Base-by-base conservation (phyloP, 2,797 vertebrate genomes). In the Anabas testudineus region DNA sequence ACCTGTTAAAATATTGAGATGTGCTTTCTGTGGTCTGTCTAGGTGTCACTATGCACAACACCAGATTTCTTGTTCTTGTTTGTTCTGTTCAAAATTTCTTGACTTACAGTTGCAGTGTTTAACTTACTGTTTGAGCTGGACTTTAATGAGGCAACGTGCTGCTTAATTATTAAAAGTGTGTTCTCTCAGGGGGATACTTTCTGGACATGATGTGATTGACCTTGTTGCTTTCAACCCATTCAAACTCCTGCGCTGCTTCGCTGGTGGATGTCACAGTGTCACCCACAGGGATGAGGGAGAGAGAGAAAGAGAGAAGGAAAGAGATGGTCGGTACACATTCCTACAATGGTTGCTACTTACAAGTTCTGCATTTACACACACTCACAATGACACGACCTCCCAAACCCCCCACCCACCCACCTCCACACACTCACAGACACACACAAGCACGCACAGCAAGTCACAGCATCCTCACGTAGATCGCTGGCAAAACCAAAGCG, bases 191-290 rank as follows among this genome's bases (percentile, higher is more conserved):
- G 86, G 78, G 74, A 86, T 82, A 73, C 81, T 85, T 84, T 75
- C 56, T 83, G 80, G 78, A 89, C 84, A 86, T 86, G 87, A 87
- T 88, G 87, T 81, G 80, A 81, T 37, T 90, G 90, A 90, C 85
- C 86, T 84, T 56, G 62, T 53, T 66, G 83, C 85, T 87, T 90
- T 90, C 81, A 85, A 58, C 41, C 76, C 71, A 78, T 89, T 90
- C 78, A 83, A 43, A 61, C 53, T 67, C 26, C 36, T 58, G 58
- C 78, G 42, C 76, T 74, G 74, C 80, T 81, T 80, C 83, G 64
- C 81, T 84, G 84, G 84, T 84, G 83, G 85, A 89, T 85, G 87
- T 88, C 85, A 86, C 81, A 83, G 80, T 84, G 86, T 87, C 76
- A 85, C 81, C 82, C 73, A 83, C 72, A 74, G 75, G 59, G 79